Evolutionary conservation across 2,113 vertebrate genomes (phyloP), one percentile per base, ranked within the genome.

Genomic region (Elaphurus davidianus): DNA sequence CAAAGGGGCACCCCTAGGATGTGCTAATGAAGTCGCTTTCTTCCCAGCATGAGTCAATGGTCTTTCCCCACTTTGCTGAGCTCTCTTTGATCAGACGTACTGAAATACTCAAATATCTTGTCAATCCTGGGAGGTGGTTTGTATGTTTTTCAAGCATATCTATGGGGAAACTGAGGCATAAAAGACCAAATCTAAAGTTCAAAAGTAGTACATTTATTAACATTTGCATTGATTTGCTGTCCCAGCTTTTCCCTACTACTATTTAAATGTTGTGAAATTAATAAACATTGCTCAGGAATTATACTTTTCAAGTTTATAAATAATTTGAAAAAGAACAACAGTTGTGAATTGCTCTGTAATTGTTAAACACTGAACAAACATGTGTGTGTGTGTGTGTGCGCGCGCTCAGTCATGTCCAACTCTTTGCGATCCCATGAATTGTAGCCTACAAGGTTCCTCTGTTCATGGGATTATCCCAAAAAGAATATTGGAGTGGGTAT

Each of bases 1-100:
- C 98, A 97, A 97, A 98, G 97, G 92, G 90, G 82, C 94, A 89
- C 97, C 96, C 98, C 96, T 93, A 91, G 36, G 97, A 97, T 90
- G 98, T 98, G 97, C 96, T 98, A 98, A 98, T 98, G 98, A 98
- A 98, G 71, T 81, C 83, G 93, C 96, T 97, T 97, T 94, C 91
- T 97, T 94, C 95, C 36, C 94, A 87, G 96, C 81, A 17, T 2
- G 97, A 93, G 47, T 87, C 86, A 82, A 43, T 64, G 43, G 91
- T 57, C 57, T 95, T 96, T 85, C 45, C 40, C 60, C 55, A 93
- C 96, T 97, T 94, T 86, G 54, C 57, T 91, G 94, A 95, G 76
- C 45, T 94, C 54, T 90, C 92, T 95, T 97, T 93, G 94, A 98
- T 96, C 97, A 91, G 54, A 50, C 78, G 87, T 40, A 91, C 67